Evolutionary conservation across 2,888 invertebrate species (phyloP).

Genomic region (Parnassius orleans): DNA sequence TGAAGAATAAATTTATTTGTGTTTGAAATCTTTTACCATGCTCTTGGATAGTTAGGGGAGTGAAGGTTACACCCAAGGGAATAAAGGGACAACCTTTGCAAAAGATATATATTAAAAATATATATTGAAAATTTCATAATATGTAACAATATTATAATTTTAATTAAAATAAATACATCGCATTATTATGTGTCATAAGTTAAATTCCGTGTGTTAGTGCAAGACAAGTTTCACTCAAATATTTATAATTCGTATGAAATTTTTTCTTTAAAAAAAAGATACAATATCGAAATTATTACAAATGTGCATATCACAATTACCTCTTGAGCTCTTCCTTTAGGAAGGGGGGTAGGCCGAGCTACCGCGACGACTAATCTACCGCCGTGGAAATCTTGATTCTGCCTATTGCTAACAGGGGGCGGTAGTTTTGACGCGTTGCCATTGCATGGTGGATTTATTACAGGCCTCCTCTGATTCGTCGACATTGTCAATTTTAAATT

Average conservation of each 20-base stretch:
- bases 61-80: slow-evolving; percentile 30
- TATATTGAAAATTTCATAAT: slow-evolving; percentile 44
- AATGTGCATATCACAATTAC: slow-evolving; percentile 72
- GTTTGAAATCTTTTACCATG: slow-evolving; percentile 9
- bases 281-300: slow-evolving; percentile 64
- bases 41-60: slow-evolving; percentile 12
- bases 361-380: slow-evolving; percentile 34
- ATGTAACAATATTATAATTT: slow-evolving; percentile 38
- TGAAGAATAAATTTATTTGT: slow-evolving; percentile 1
- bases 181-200: slow-evolving; percentile 30
- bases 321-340: slow-evolving; percentile 57
- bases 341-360: slow-evolving; percentile 33
- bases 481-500: slow-evolving; percentile 67
- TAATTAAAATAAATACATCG: slow-evolving; percentile 38
- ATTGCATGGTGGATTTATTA: slow-evolving; percentile 42
- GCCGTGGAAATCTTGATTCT: slow-evolving; percentile 34
- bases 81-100: slow-evolving; percentile 49
- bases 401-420: slow-evolving; percentile 39
- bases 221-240: slow-evolving; percentile 48
- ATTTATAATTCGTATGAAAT: slow-evolving; percentile 24
- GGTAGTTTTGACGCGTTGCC: slow-evolving; percentile 42
- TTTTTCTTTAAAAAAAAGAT: slow-evolving; percentile 51
- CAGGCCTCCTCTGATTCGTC: slow-evolving; percentile 55
- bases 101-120: slow-evolving; percentile 45
- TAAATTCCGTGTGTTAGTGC: slow-evolving; percentile 54